Percentiles rank a stretch among this genome's conserved stretches.
Evolutionary conservation across 2,113 vertebrate species (phyloP).

Genomic region (Anhinga rufa): DNA sequence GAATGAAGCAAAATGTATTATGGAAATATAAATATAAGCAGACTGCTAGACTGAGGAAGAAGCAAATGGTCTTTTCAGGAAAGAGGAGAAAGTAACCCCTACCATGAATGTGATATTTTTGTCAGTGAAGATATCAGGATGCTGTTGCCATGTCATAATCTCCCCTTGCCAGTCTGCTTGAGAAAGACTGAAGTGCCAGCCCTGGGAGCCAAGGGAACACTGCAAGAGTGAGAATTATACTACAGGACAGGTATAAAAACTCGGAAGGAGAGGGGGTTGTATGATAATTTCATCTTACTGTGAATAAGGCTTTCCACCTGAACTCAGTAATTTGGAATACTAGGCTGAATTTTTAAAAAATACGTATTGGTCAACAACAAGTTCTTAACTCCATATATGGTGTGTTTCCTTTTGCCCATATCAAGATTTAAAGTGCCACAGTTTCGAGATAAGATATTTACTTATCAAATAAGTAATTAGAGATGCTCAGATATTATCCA

Average conservation of each 20-base stretch:
- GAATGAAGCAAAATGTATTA: background rate
- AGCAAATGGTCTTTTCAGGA: background rate
- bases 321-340: background rate
- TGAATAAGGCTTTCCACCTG: background rate
- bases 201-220: background rate
- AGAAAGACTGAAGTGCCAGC: background rate
- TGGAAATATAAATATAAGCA: background rate
- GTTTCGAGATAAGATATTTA: background rate
- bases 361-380: background rate
- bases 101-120: background rate
- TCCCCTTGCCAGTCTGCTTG: background rate
- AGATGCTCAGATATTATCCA: background rate
- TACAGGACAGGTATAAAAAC: background rate
- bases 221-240: background rate
- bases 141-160: background rate
- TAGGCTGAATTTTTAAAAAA: background rate
- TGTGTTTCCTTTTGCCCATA: background rate
- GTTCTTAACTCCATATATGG: background rate
- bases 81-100: background rate
- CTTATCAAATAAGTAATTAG: background rate
- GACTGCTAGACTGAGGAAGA: background rate
- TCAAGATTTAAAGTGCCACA: background rate
- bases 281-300: background rate
- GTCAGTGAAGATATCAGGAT: background rate
- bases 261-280: background rate